Percentiles rank a stretch among this genome's conserved stretches.
Evolutionary conservation across 2,113 vertebrate species (phyloP).

Genomic region (Silurus glanis): DNA sequence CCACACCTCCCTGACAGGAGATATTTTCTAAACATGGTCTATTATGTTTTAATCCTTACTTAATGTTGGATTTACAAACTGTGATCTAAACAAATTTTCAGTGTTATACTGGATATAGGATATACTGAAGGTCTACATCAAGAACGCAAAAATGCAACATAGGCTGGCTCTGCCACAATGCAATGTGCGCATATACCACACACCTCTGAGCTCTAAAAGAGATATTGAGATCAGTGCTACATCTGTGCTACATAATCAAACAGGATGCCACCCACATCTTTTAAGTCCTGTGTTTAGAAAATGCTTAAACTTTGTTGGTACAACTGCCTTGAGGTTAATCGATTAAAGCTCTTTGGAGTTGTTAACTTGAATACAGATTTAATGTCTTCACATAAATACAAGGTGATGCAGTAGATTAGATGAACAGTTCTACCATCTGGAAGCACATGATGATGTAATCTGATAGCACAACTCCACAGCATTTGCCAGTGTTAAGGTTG

Average conservation of each 20-base stretch:
- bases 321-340: background rate
- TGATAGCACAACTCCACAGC: conserved; percentile 33
- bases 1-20: background rate
- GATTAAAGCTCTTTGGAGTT: conserved; percentile 16
- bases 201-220: conserved; percentile 4
- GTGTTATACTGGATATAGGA: background rate
- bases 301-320: background rate
- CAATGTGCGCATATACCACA: background rate
- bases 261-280: background rate
- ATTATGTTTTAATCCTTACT: background rate
- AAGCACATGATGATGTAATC: conserved; percentile 38
- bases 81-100: background rate
- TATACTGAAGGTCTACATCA: background rate
- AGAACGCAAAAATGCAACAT: background rate
- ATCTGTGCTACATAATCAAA: background rate
- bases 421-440: conserved; percentile 30
- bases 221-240: background rate
- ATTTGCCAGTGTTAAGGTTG: conserved; percentile 39
- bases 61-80: background rate
- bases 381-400: conserved; percentile 37
- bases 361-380: conserved; percentile 34
- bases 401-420: conserved; percentile 14
- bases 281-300: background rate
- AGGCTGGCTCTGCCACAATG: background rate
- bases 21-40: background rate